phyloP scores from a whole-genome alignment of 2,888 invertebrate genomes.

The Tridacna gigas region DNA sequence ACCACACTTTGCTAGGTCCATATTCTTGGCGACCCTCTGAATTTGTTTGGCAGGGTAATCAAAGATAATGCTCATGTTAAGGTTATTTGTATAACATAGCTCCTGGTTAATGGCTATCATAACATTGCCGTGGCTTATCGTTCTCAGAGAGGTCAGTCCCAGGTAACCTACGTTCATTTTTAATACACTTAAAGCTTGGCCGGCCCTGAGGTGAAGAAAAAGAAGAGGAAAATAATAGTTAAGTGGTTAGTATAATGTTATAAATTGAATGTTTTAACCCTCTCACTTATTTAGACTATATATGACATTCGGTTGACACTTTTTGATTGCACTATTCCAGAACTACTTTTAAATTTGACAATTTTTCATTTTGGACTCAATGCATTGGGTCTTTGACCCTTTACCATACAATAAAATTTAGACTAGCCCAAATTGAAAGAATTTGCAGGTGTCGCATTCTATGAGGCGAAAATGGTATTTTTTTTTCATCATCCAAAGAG shows the following conservation, averaged over 20 bases:
- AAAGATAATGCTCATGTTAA: constrained; percentile 22
- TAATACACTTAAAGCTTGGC: constrained; percentile 80
- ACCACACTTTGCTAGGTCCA: constrained; percentile 24
- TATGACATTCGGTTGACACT: too few species aligned
- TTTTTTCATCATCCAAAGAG: too few species aligned
- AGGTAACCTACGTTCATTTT: constrained; percentile 88
- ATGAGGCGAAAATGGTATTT: too few species aligned
- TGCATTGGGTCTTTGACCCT: too few species aligned
- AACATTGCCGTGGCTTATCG: constrained; percentile 94
- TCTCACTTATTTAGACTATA: constrained; percentile 1
- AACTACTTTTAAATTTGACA: too few species aligned
- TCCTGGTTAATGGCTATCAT: constrained; percentile 94
- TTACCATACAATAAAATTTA: too few species aligned
- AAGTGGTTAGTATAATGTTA: constrained; percentile 29
- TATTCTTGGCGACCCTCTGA: neutral
- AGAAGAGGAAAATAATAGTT: constrained; percentile 27
- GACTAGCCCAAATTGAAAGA: too few species aligned
- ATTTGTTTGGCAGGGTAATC: constrained; percentile 28
- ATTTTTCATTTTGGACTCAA: too few species aligned
- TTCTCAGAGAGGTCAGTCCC: constrained; percentile 92
- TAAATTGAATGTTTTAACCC: constrained; percentile 1
- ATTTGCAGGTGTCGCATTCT: too few species aligned
- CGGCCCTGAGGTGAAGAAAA: constrained; percentile 37
- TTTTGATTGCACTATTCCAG: too few species aligned
- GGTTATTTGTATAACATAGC: constrained; percentile 89